A percentile compares a stretch with the other conserved stretches of the same genome.
Evolutionary conservation across 2,888 invertebrate genomes (phyloP).

Genomic region (Sarcophaga rosellei): DNA sequence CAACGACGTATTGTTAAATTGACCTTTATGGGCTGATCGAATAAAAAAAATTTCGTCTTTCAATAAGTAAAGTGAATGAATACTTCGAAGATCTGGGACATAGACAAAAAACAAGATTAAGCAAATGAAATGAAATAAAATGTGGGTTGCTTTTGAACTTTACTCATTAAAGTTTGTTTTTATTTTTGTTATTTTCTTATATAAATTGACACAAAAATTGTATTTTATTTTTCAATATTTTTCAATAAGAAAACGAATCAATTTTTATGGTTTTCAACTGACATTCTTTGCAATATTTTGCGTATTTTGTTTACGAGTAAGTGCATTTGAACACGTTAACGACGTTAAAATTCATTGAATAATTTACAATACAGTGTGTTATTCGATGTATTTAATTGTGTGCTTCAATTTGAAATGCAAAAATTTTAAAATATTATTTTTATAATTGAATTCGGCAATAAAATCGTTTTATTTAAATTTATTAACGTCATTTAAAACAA

Average conservation of each 20-base stretch:
- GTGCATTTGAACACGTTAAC: slow-evolving; percentile 21
- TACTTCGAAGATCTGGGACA: no score
- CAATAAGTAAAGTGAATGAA: no score
- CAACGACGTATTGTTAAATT: no score
- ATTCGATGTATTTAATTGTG: not conserved
- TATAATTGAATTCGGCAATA: slow-evolving; percentile 11
- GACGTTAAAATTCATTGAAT: slow-evolving; percentile 33
- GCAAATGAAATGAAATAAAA: not conserved
- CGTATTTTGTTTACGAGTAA: not conserved
- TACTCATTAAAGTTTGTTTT: slow-evolving; percentile 13
- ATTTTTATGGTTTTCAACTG: slow-evolving; percentile 31
- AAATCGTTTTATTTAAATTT: slow-evolving; percentile 47
- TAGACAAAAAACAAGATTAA: not conserved
- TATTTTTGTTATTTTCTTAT: not conserved
- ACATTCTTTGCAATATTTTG: not conserved
- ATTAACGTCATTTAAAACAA: slow-evolving; percentile 52
- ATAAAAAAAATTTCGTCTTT: no score
- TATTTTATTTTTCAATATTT: not conserved
- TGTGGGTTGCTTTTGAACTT: slow-evolving; percentile 20
- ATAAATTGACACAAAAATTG: no score
- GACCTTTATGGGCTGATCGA: no score
- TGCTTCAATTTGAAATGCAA: slow-evolving; percentile 6
- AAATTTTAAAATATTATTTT: not conserved
- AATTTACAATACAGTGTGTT: slow-evolving; percentile 18
- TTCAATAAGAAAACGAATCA: slow-evolving; percentile 22